phyloP scores from a whole-genome alignment of 2,888 invertebrate genomes.

The Melangyna quadrimaculata region DNA sequence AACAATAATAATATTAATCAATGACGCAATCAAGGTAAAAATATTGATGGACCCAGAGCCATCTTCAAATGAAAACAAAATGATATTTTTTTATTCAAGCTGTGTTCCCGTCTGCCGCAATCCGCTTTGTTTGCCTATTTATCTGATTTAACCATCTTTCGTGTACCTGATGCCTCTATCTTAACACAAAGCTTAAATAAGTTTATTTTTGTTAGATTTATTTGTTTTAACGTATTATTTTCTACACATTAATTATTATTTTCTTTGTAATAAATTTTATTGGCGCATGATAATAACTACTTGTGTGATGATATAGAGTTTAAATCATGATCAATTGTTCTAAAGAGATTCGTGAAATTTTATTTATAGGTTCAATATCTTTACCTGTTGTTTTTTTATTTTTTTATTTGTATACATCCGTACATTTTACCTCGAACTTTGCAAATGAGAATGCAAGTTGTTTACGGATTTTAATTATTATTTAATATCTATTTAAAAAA shows the following conservation, averaged over 20 bases:
- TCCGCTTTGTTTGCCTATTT: constrained; percentile 30
- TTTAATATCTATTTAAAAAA: not conserved
- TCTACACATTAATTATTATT: constrained; percentile 27
- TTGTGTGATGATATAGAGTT: constrained; percentile 60
- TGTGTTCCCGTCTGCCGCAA: not conserved
- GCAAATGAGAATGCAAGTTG: constrained; percentile 21
- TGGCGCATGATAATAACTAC: constrained; percentile 50
- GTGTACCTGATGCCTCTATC: not conserved
- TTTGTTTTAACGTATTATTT: constrained; percentile 47
- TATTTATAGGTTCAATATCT: constrained; percentile 33
- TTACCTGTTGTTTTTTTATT: constrained; percentile 1
- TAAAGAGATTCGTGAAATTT: constrained; percentile 47
- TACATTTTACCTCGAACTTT: not conserved
- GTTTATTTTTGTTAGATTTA: constrained; percentile 31
- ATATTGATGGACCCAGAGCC: not conserved
- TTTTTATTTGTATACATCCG: no score
- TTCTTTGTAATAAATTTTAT: constrained; percentile 46
- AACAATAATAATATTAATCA: constrained; percentile 35
- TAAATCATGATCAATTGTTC: constrained; percentile 63
- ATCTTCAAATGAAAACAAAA: constrained; percentile 26
- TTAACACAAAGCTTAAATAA: constrained; percentile 6
- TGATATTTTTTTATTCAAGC: not conserved
- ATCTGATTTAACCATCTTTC: constrained; percentile 16
- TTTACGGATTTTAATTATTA: constrained; percentile 14
- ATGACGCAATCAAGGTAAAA: constrained; percentile 57